A percentile compares a stretch with the other conserved stretches of the same genome.
Conservation (phyloP, 2,888 invertebrate species). For the Leucozona laternaria region DNA sequence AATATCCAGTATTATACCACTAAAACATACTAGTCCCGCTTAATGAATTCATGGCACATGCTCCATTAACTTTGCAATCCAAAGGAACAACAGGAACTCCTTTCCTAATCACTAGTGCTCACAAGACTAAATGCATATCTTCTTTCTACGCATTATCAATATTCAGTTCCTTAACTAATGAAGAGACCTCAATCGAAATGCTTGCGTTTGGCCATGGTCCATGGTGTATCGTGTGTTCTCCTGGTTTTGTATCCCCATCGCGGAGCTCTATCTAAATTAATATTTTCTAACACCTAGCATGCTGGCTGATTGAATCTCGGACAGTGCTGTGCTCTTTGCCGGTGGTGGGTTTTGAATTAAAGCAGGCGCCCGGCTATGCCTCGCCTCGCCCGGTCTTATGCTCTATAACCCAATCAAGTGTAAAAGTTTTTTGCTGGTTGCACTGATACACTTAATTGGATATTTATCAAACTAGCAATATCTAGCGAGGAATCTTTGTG, state of each 20-base stretch:
- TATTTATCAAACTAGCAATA: conserved; percentile 68
- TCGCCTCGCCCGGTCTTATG: conserved; percentile 25
- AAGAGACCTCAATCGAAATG: conserved; percentile 52
- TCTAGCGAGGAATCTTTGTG: conserved; percentile 58
- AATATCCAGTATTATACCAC: neutral
- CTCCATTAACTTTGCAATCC: neutral
- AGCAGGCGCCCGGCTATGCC: conserved; percentile 34
- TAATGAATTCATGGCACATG: conserved; percentile 40
- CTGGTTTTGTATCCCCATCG: conserved; percentile 2
- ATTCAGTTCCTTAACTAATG: conserved; percentile 48
- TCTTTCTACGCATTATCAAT: conserved; percentile 7
- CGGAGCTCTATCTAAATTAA: conserved; percentile 69
- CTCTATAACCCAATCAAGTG: neutral
- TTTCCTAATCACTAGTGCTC: neutral
- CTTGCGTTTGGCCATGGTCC: conserved; percentile 25
- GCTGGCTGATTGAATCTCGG: conserved; percentile 71
- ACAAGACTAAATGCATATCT: conserved; percentile 24
- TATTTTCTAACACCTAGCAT: conserved; percentile 71
- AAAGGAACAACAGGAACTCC: neutral
- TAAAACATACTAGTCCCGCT: neutral
- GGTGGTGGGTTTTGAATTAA: conserved; percentile 20
- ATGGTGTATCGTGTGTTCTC: conserved; percentile 12
- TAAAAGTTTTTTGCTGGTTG: conserved; percentile 26
- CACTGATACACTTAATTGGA: conserved; percentile 72
- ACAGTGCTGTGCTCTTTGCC: neutral